Base-by-base conservation (phyloP, 2,797 vertebrate species). In the Scolopax bukidnonensis region DNA sequence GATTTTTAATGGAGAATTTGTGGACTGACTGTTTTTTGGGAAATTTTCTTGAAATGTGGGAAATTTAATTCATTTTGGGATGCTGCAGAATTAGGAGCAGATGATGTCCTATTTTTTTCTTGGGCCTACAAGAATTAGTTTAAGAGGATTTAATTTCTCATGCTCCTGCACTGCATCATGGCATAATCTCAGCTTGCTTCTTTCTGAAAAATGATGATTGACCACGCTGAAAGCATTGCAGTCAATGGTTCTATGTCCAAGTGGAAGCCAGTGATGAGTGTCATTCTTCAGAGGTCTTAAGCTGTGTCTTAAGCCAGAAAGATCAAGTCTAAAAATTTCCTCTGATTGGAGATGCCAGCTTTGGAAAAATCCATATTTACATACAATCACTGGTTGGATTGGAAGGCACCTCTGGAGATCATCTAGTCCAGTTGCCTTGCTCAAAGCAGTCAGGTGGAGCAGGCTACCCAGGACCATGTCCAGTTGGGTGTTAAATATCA, bases 271-370 rank as follows among this genome's bases (percentile, higher is more conserved):
- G 51, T 53, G 28, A 53, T 30, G 16, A 53, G 51, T 30, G 51
- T 28, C 6, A 7, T 18, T 30, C 51, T 28, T 53, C 51, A 51
- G 51, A 15, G 27, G 51, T 53, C 51, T 48, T 48, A 45, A 45
- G 43, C 18, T 10, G 20, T 3, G 19, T 56, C 56, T 96, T 94
- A 82, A 90, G 56, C 83, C 79, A 95, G 63, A 87, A 88, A 92
- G n/a, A 47, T 88, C 80, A 86, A 86, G 81, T 86, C 79, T 78
- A 90, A 94, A 93, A 89, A 33, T 9, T 43, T 64, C 27, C 81
- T 95, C 90, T 83, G 84, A 93, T 88, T 68, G 32, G 38, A 94
- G 30, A 50, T 43, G 27, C 80, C 59, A 83, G 16, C 32, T 84
- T 88, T 40, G 27, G 48, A 28, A 78, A 48, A 75, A 69, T 53